phyloP scores from a whole-genome alignment of 2,113 vertebrate genomes.

The human (Homo sapiens) region DNA sequence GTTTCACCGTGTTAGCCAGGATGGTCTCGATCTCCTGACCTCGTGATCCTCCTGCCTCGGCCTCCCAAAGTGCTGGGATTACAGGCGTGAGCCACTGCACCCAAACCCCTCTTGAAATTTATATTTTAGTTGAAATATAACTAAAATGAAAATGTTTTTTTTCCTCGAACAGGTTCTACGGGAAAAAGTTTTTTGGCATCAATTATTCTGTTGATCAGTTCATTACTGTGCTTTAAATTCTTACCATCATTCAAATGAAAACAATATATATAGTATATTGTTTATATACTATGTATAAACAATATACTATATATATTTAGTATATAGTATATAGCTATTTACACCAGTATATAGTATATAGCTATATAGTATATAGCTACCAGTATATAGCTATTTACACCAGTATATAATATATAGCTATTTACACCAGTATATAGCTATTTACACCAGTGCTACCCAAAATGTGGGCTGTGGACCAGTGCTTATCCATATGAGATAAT shows the following conservation, averaged over 20 bases:
- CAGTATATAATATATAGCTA: too few species aligned
- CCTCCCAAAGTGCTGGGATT: too few species aligned
- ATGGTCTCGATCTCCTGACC: too few species aligned
- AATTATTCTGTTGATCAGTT: not conserved
- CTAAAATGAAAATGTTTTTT: not conserved
- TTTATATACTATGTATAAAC: too few species aligned
- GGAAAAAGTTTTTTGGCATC: not conserved
- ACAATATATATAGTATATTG: not conserved
- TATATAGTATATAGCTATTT: too few species aligned
- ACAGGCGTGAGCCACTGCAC: too few species aligned
- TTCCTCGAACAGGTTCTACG: not conserved
- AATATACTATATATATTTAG: too few species aligned
- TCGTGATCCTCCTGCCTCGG: too few species aligned
- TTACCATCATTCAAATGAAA: not conserved
- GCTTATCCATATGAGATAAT: not conserved
- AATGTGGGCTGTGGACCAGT: not conserved
- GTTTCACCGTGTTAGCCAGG: too few species aligned
- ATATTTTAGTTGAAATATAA: not conserved
- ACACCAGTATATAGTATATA: too few species aligned
- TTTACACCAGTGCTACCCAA: not conserved
- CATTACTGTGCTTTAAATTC: constrained; percentile 13
- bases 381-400: too few species aligned
- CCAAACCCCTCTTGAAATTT: not conserved
- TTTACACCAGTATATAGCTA: not conserved
- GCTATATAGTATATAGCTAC: too few species aligned